These are phyloP conservation scores for Paramormyrops hopkinsi DNA, from an alignment of 2,797 vertebrate species.

Conservation along the genomic window DNA sequence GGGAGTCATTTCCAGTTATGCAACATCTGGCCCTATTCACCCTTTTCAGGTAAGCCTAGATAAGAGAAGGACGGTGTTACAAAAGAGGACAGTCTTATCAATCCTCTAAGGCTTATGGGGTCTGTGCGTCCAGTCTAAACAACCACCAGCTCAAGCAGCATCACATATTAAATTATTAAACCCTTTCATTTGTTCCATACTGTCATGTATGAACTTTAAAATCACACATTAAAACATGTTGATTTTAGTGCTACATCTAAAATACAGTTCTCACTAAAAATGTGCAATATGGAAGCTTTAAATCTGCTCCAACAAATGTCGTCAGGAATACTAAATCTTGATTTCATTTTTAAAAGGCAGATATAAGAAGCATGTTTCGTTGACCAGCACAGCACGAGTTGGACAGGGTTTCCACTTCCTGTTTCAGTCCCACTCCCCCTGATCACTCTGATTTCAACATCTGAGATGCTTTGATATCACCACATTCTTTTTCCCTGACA, in stretches of 20 bases:
- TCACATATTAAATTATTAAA: neutral
- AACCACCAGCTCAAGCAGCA: neutral
- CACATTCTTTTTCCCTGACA: neutral
- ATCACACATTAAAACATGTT: neutral
- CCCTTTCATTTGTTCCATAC: neutral
- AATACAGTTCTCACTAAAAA: neutral
- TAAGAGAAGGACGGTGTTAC: neutral
- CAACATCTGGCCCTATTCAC: neutral
- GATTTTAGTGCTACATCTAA: neutral
- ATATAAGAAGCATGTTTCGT: neutral
- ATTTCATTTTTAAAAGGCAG: neutral
- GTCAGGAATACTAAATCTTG: neutral
- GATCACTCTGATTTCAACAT: neutral
- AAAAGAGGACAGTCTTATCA: neutral
- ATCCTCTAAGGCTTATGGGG: neutral
- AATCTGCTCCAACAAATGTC: neutral
- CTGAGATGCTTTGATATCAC: neutral
- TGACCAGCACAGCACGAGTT: neutral
- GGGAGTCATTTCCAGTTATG: neutral
- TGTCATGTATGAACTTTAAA: neutral
- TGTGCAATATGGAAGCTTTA: neutral
- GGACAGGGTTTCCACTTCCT: neutral
- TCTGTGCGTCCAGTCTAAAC: neutral
- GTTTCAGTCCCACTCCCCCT: neutral
- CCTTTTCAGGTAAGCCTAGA: neutral